Percentiles rank a stretch among this genome's conserved stretches.
Evolutionary conservation across 2,888 invertebrate species (phyloP).

Genomic region (Melanophora roralis): DNA sequence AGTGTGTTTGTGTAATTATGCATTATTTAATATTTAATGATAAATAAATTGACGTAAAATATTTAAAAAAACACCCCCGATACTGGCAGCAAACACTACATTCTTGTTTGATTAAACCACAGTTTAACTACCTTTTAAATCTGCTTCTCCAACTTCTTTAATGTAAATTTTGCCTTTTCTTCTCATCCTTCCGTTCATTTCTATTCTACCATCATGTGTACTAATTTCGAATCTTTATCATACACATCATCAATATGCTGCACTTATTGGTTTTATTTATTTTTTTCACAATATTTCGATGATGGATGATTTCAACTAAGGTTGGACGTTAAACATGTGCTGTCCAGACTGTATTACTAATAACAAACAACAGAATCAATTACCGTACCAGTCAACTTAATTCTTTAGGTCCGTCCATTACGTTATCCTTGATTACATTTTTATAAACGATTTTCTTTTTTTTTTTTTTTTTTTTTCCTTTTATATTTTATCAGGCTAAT

Average conservation of each 20-base stretch:
- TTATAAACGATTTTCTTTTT: no score
- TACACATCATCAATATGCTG: slow-evolving; percentile 58
- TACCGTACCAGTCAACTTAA: slow-evolving; percentile 56
- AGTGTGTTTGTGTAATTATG: neutral
- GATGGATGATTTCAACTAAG: slow-evolving; percentile 53
- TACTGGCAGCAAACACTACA: neutral
- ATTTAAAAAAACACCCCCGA: neutral
- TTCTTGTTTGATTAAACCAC: slow-evolving; percentile 7
- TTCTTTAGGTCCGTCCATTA: slow-evolving; percentile 5
- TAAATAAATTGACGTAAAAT: slow-evolving; percentile 55
- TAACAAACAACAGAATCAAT: slow-evolving; percentile 48
- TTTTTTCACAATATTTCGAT: slow-evolving; percentile 35
- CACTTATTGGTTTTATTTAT: slow-evolving; percentile 28
- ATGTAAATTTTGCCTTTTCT: neutral
- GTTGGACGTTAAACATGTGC: slow-evolving; percentile 60
- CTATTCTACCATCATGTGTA: slow-evolving; percentile 3
- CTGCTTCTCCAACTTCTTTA: neutral
- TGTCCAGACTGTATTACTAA: slow-evolving; percentile 54
- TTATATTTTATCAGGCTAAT: no score
- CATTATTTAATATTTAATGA: slow-evolving; percentile 56
- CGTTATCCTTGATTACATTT: neutral
- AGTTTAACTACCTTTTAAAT: slow-evolving; percentile 6
- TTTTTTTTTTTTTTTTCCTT: no score
- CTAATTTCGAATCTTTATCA: slow-evolving; percentile 14
- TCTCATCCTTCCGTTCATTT: neutral